Percentiles rank a stretch among this genome's conserved stretches.
phyloP scores from a whole-genome alignment of 53 echinoderm and acorn worm species.

The Antedon mediterranea region DNA sequence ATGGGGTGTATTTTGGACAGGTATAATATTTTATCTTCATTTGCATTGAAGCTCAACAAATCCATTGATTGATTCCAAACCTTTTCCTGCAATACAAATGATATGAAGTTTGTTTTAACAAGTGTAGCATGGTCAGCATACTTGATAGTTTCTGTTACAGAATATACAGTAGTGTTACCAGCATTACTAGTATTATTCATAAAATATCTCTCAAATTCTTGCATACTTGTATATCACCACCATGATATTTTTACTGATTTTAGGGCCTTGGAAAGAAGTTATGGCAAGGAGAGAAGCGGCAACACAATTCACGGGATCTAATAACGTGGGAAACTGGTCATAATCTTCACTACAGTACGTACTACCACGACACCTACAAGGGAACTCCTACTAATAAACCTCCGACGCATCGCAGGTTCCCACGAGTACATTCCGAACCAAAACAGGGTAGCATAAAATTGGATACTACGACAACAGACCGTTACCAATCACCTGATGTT shows the following conservation, averaged over 20 bases:
- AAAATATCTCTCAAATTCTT: too few relatives aligned
- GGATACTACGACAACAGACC: conserved; percentile 69
- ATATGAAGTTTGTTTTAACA: too few relatives aligned
- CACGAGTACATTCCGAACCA: conserved; percentile 46
- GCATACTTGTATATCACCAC: too few relatives aligned
- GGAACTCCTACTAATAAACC: conserved; percentile 58
- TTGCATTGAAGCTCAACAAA: too few relatives aligned
- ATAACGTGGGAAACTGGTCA: conserved; percentile 57
- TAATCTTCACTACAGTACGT: conserved; percentile 39
- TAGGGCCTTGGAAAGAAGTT: conserved; percentile 72
- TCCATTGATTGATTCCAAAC: too few relatives aligned
- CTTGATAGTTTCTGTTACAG: too few relatives aligned
- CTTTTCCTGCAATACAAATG: too few relatives aligned
- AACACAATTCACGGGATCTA: conserved; percentile 57
- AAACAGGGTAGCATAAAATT: conserved; percentile 40
- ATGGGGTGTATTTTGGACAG: conserved; percentile 98
- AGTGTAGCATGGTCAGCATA: too few relatives aligned
- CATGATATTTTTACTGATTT: background rate
- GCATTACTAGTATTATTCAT: too few relatives aligned
- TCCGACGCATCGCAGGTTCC: conserved; percentile 63
- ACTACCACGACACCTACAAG: conserved; percentile 42
- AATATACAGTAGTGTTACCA: too few relatives aligned
- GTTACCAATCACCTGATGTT: conserved; percentile 50
- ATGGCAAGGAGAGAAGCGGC: conserved; percentile 45
- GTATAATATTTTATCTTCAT: conserved; percentile 57